phyloP scores from a whole-genome alignment of 2,113 vertebrate species.

The Sander vitreus region DNA sequence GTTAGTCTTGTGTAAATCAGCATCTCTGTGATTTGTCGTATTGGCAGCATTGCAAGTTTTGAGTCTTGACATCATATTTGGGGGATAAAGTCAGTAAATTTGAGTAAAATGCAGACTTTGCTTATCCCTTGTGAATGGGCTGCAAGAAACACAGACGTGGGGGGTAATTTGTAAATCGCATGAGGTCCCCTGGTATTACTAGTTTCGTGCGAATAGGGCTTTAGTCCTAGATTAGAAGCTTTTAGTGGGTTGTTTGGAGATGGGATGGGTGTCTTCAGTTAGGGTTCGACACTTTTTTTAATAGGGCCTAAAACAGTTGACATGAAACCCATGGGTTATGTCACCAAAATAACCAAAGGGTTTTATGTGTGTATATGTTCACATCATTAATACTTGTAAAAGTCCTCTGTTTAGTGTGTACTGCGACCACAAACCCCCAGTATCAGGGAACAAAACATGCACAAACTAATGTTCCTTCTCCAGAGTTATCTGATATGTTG shows the following conservation, averaged over 20 bases:
- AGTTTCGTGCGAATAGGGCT: too few relatives aligned
- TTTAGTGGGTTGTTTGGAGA: conserved; percentile 26
- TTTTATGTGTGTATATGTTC: not conserved
- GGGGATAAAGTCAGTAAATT: too few relatives aligned
- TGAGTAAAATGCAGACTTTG: too few relatives aligned
- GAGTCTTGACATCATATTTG: too few relatives aligned
- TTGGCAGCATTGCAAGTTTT: too few relatives aligned
- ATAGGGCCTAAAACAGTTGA: not conserved
- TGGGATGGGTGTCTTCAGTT: not conserved
- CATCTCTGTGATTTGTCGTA: too few relatives aligned
- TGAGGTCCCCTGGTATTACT: too few relatives aligned
- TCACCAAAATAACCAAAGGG: conserved; percentile 1
- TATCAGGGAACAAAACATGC: not conserved
- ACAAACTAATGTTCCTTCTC: not conserved
- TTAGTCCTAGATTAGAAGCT: conserved; percentile 4
- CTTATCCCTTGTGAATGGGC: too few relatives aligned
- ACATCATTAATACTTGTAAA: not conserved
- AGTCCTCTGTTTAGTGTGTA: not conserved
- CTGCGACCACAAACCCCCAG: not conserved
- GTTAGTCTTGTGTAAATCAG: too few relatives aligned
- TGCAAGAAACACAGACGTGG: too few relatives aligned
- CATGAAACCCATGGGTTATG: not conserved
- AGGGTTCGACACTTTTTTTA: not conserved
- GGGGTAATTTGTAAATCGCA: too few relatives aligned
- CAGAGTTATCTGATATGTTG: not conserved